phyloP scores from a whole-genome alignment of 1,140 invertebrate species.

The Zaprionus ornatus region DNA sequence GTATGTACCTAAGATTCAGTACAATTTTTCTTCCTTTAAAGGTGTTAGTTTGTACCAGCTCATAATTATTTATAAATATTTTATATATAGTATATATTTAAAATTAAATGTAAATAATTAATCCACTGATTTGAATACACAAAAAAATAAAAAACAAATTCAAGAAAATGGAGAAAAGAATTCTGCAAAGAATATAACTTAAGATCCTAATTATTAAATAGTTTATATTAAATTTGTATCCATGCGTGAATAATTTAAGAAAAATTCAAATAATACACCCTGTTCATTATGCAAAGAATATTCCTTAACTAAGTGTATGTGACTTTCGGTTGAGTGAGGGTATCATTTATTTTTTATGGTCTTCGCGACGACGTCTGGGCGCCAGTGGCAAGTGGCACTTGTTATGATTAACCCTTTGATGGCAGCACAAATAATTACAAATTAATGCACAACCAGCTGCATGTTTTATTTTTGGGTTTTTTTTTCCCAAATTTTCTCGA shows the following conservation, averaged over 20 bases:
- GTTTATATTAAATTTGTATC: too few relatives aligned
- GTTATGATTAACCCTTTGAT: slow-evolving; percentile 63
- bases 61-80: too few relatives aligned
- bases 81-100: too few relatives aligned
- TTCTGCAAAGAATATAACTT: too few relatives aligned
- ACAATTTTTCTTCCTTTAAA: too few relatives aligned
- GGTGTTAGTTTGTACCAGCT: too few relatives aligned
- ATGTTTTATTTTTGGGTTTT: background rate
- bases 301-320: background rate
- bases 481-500: background rate
- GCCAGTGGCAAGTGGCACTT: slow-evolving; percentile 40
- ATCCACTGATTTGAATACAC: too few relatives aligned
- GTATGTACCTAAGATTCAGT: too few relatives aligned
- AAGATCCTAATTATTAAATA: too few relatives aligned
- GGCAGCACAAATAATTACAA: slow-evolving; percentile 63
- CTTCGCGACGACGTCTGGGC: slow-evolving; percentile 5
- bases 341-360: background rate
- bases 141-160: too few relatives aligned
- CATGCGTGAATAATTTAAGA: background rate
- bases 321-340: background rate
- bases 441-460: slow-evolving; percentile 52
- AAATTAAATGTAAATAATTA: too few relatives aligned
- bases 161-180: too few relatives aligned
- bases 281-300: background rate
- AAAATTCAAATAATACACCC: background rate